Base-by-base conservation (phyloP, 2,888 invertebrate genomes). In the Masnerella sp. region DNA sequence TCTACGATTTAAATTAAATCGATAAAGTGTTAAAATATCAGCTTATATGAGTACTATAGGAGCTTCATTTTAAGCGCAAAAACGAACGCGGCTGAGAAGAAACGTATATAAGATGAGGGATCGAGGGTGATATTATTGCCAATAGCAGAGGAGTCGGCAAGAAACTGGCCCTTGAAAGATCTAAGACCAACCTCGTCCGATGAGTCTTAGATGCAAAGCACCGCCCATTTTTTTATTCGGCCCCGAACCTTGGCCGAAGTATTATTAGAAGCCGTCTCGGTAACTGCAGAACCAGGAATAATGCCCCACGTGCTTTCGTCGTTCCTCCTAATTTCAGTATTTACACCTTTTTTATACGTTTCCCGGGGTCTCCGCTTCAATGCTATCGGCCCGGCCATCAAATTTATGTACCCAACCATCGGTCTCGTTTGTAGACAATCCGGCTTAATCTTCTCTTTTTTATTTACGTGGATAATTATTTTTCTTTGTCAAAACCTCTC, bases 151-250 rank as follows among this genome's bases (percentile, higher is more conserved):
- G 49, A 67, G 38, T n/a, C 20, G 59, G 22, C 36, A 59, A 30
- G 76, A 69, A 75, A 76, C 77, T 81, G 32, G 75, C 65, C 78
- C 78, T 76, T 70, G 62, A 74, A 76, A 74, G 77, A 78, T 80
- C 80, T 80, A 80, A 82, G 82, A 81, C 82, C 84, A 79, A 75
- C 83, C 84, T 84, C 79, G 81, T 65, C 79, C 61, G 43, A 36
- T 40, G 61, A 15, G 79, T 75, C 78, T 78, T 77, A 82, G 80
- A 81, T 85, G 82, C 84, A 85, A 85, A 77, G 85, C 84, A 80
- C 86, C 86, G 86, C 86, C 86, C 86, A 86, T 86, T 86, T 86
- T 85, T 86, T 86, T 84, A 81, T 81, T 81, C 80, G 15, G 11
- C 30, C 18, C 79, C 22, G 22, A 47, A 54, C 32, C 47, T 43